phyloP scores from a whole-genome alignment of 2,113 vertebrate species.

The Platichthys flesus region DNA sequence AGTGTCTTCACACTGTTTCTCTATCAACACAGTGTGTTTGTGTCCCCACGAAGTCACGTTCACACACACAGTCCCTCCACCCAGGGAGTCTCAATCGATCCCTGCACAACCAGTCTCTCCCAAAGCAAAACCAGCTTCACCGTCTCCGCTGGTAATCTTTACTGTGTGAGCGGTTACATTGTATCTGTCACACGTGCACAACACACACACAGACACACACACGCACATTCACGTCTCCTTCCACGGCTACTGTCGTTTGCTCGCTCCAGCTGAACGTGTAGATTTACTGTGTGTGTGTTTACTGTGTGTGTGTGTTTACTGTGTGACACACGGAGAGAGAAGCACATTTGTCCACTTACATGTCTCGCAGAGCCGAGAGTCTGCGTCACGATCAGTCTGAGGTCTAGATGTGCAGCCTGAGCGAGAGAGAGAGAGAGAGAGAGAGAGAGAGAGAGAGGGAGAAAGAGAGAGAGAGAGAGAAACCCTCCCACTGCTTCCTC shows the following conservation, averaged over 20 bases:
- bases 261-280: not conserved
- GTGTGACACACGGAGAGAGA: not conserved
- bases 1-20: no score
- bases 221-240: no score
- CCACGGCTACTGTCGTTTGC: not conserved
- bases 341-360: not conserved
- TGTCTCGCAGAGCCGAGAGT: not conserved
- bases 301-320: not conserved
- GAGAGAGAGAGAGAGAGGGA: no score
- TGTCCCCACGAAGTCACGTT: not conserved
- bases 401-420: not conserved
- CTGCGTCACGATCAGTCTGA: no score
- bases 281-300: not conserved
- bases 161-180: not conserved
- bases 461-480: not conserved
- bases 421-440: not conserved
- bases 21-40: no score
- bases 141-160: not conserved
- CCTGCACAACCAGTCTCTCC: not conserved
- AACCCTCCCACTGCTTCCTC: not conserved
- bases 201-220: not conserved
- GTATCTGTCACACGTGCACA: no score
- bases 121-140: not conserved
- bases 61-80: no score
- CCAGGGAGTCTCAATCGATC: no score